Conservation (phyloP, 2,113 vertebrate genomes). For the Galeopterus variegatus region DNA sequence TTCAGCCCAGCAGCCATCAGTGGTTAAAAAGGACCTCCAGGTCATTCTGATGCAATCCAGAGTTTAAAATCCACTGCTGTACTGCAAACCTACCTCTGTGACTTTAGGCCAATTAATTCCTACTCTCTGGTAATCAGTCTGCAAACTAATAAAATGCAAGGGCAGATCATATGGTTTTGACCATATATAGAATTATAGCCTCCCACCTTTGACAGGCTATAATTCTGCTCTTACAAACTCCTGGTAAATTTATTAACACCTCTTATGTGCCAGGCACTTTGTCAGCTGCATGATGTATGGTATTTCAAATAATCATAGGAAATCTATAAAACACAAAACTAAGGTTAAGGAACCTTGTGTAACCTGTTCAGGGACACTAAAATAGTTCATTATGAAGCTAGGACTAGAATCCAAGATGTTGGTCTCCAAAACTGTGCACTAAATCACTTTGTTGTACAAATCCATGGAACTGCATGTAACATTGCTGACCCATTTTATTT, state of each 20-base stretch:
- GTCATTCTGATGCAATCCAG: background rate
- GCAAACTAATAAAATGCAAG: background rate
- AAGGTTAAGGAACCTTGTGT: background rate
- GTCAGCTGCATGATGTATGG: background rate
- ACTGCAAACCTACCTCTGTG: background rate
- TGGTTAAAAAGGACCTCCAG: background rate
- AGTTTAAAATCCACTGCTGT: background rate
- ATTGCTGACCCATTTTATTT: background rate
- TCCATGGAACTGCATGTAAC: background rate
- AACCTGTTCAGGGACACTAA: background rate
- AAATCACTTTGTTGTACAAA: background rate
- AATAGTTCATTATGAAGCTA: background rate
- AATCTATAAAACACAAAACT: conserved; percentile 6
- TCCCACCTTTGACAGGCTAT: background rate
- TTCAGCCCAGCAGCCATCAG: background rate
- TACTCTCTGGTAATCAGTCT: background rate
- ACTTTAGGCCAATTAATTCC: background rate
- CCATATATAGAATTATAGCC: background rate
- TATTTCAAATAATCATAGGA: background rate
- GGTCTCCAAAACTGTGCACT: background rate
- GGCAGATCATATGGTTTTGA: background rate
- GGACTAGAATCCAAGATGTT: background rate
- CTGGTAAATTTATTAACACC: background rate
- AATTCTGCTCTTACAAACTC: conserved; percentile 15
- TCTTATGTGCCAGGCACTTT: conserved; percentile 14